Evolutionary conservation across 2,797 vertebrate species (phyloP), one percentile per base, ranked within the genome.

Genomic region (Lacerta agilis): DNA sequence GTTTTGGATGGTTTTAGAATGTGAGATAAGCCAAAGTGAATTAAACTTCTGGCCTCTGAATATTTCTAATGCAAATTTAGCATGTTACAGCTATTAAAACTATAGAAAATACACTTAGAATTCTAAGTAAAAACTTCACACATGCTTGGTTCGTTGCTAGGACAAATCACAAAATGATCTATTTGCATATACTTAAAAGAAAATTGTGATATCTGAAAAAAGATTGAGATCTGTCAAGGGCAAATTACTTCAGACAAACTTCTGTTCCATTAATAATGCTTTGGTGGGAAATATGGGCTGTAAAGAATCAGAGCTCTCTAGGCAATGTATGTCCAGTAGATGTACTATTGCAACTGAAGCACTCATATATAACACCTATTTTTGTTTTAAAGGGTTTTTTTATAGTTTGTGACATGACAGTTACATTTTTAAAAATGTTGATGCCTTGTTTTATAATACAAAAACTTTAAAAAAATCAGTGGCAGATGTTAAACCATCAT

Each of bases 11-110:
- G 20, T 5, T 33, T 75, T 4, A 43, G n/a, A 23, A 73, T 88
- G 77, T 73, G 3, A 73, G 79, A 88, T 38, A 89, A 77, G 17
- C 87, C 17, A 82, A 75, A 11, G 58, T 3, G 33, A n/a, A 88
- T 72, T 45, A 36, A 90, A 85, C 45, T 77, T 75, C 25, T 55
- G 20, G 23, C 67, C 4, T 3, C 23, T 9, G 49, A 78, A 90
- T 90, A 82, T 55, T 69, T 76, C 38, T 36, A 49, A 82, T 64
- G n/a, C 11, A 66, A 66, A 76, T 82, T 49, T 67, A 67, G 76
- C 86, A 89, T 66, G 72, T 82, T 86, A 71, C 38, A 88, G 83
- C 89, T 61, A 76, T 80, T 66, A 79, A 8, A n/a, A 20, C 18
- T 5, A 0, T 25, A 71, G 36, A 49, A 76, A 77, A 61, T 69